phyloP scores from a whole-genome alignment of 2,888 invertebrate genomes.

The Erebia palarica region DNA sequence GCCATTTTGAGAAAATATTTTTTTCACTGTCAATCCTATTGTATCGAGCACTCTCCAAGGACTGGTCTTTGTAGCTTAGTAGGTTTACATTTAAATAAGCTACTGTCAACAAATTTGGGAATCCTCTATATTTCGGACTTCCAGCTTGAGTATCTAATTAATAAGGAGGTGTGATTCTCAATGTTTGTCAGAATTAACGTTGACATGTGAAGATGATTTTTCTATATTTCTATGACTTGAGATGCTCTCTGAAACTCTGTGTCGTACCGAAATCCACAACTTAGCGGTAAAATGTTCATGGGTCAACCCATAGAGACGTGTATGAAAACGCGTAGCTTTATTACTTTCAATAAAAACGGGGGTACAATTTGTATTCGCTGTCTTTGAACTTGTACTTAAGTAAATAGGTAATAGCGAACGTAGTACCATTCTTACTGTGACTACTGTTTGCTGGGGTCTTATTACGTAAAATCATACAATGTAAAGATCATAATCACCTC shows the following conservation, averaged over 20 bases:
- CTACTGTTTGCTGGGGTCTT: no score
- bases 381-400: no score
- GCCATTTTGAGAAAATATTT: constrained; percentile 13
- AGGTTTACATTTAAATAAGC: constrained; percentile 4
- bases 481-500: no score
- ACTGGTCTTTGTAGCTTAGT: not conserved
- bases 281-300: not conserved
- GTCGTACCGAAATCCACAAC: not conserved
- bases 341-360: no score
- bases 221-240: constrained; percentile 10
- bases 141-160: constrained; percentile 14
- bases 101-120: constrained; percentile 2
- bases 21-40: constrained; percentile 4
- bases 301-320: no score
- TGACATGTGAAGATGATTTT: constrained; percentile 3
- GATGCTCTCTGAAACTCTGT: not conserved
- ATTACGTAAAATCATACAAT: no score
- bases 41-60: not conserved
- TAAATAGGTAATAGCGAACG: no score
- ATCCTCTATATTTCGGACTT: not conserved
- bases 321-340: no score
- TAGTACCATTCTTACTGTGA: no score
- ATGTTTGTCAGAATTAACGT: constrained; percentile 8
- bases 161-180: constrained; percentile 14
- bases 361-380: no score